phyloP scores from a whole-genome alignment of 2,113 vertebrate species.

The Phycodurus eques region DNA sequence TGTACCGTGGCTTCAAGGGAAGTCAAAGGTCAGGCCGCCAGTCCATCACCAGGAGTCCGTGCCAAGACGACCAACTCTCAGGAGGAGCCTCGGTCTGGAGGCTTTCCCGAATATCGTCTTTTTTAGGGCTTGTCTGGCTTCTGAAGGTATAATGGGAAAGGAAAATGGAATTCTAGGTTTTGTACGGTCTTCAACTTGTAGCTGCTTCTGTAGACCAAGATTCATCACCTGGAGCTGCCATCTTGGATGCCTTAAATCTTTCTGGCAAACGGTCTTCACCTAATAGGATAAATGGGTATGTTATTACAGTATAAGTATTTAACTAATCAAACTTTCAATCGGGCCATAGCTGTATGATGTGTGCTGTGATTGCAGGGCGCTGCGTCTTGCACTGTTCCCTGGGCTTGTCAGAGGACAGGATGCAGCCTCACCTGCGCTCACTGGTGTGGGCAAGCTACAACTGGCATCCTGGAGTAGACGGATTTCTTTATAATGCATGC shows the following conservation, averaged over 20 bases:
- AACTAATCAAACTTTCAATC: background rate
- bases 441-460: slow-evolving; percentile 37
- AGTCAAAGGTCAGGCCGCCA: slow-evolving; percentile 15
- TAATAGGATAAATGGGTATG: slow-evolving; percentile 32
- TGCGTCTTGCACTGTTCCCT: background rate
- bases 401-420: background rate
- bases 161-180: accelerated
- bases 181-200: background rate
- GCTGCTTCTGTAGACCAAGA: slow-evolving; percentile 5
- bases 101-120: slow-evolving; percentile 78
- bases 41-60: slow-evolving; percentile 44
- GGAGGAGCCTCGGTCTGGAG: slow-evolving; percentile 78
- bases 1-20: slow-evolving; percentile 46
- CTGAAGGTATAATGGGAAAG: slow-evolving; percentile 64
- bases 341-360: background rate
- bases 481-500: slow-evolving; percentile 12
- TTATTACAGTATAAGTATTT: background rate
- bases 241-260: background rate
- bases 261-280: slow-evolving; percentile 11
- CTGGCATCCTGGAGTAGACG: slow-evolving; percentile 38
- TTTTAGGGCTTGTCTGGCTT: slow-evolving; percentile 74
- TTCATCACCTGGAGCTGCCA: slow-evolving; percentile 13
- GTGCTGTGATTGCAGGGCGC: slow-evolving; percentile 15
- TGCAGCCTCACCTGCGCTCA: slow-evolving; percentile 11
- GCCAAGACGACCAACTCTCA: slow-evolving; percentile 75